Percentiles rank a stretch among this genome's conserved stretches.
phyloP scores from a whole-genome alignment of 2,113 vertebrate species.

The Esox niger region DNA sequence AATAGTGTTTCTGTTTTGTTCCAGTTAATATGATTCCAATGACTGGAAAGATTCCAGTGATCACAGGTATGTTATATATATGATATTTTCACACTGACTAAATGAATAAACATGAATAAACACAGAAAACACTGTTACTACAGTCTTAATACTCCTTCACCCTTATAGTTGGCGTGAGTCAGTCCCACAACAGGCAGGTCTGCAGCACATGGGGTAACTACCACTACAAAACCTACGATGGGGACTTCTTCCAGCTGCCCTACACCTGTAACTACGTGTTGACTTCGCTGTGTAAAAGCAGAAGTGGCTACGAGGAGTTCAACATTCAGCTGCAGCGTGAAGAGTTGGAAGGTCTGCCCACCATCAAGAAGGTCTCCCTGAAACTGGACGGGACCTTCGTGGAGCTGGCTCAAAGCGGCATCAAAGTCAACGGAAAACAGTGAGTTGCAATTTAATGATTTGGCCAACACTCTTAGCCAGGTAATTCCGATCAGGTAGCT shows the following conservation, averaged over 20 bases:
- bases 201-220: constrained; percentile 90
- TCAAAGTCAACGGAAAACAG: constrained; percentile 71
- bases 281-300: constrained; percentile 67
- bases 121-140: too few species aligned
- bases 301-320: constrained; percentile 63
- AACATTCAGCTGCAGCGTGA: constrained; percentile 75
- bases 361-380: constrained; percentile 66
- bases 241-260: constrained; percentile 75
- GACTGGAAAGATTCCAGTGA: neutral
- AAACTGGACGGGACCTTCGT: constrained; percentile 69
- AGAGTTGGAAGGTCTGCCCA: constrained; percentile 12
- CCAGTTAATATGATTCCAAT: neutral
- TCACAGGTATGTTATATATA: neutral
- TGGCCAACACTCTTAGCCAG: too few species aligned
- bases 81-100: neutral
- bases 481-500: too few species aligned
- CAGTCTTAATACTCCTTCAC: constrained; percentile 11
- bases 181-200: constrained; percentile 62
- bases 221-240: constrained; percentile 82
- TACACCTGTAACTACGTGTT: constrained; percentile 78
- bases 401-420: constrained; percentile 57
- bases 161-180: neutral
- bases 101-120: too few species aligned
- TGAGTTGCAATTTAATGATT: too few species aligned
- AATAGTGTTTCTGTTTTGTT: too few species aligned